A percentile compares a stretch with the other conserved stretches of the same genome.
These are phyloP conservation scores for Premnoplex brunnescens DNA, from an alignment of 2,797 vertebrate genomes.

Conservation along the genomic window DNA sequence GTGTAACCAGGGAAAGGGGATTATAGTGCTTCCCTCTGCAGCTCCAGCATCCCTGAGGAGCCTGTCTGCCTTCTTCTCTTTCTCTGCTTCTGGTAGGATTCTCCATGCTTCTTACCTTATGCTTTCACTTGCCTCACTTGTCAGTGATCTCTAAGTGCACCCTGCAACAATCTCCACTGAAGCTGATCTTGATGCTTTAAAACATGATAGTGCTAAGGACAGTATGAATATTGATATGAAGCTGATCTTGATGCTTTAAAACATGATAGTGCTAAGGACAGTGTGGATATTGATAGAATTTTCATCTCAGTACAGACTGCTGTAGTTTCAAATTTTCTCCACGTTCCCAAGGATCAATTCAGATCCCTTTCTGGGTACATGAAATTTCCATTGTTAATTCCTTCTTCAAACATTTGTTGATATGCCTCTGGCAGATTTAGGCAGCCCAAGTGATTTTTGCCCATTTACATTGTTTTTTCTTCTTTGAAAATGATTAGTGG, in stretches of 20 bases:
- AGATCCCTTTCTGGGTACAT: neutral
- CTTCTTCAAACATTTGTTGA: conserved; percentile 38
- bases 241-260: neutral
- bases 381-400: conserved; percentile 1
- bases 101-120: neutral
- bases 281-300: neutral
- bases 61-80: neutral
- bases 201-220: neutral
- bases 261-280: neutral
- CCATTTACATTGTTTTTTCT: conserved; percentile 19
- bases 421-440: neutral
- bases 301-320: neutral
- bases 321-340: neutral
- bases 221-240: neutral
- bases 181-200: neutral
- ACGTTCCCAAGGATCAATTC: neutral
- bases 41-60: neutral
- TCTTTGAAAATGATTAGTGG: conserved; percentile 12
- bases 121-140: neutral
- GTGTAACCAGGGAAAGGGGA: neutral
- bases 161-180: neutral
- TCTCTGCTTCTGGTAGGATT: neutral
- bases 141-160: neutral
- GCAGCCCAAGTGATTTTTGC: neutral
- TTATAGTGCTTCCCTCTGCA: neutral